Conservation (phyloP, 2,797 vertebrate species). For the Bradypus variegatus region DNA sequence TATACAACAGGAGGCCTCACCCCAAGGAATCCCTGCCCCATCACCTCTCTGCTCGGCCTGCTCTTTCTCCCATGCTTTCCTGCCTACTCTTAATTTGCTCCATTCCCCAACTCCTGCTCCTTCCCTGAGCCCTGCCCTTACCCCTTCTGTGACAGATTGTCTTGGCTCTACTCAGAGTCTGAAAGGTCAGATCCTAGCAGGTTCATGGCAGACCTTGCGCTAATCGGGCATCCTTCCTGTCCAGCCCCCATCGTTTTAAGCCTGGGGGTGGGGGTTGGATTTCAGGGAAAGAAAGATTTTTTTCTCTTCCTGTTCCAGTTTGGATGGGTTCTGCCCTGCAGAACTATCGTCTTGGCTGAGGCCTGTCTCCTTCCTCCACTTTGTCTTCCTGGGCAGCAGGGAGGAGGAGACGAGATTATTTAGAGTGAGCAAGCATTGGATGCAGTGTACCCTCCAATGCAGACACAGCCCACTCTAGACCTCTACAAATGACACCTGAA, state of each 20-base stretch:
- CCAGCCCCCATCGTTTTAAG: neutral
- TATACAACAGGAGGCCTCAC: neutral
- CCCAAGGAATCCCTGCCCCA: neutral
- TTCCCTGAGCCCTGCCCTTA: neutral
- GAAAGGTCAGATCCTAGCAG: neutral
- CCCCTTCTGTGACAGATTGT: neutral
- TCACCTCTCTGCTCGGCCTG: neutral
- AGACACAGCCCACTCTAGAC: neutral
- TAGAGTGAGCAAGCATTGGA: neutral
- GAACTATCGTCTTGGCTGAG: neutral
- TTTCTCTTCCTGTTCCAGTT: neutral
- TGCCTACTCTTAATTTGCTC: neutral
- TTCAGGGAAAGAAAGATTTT: neutral
- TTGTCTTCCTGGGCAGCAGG: neutral
- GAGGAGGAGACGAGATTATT: neutral
- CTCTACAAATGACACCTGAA: neutral
- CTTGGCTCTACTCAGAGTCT: neutral
- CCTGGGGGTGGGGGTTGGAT: no score
- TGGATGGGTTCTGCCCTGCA: neutral
- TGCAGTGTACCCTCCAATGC: neutral
- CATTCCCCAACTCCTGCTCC: neutral
- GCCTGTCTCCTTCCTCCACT: constrained; percentile 2
- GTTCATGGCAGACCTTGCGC: neutral
- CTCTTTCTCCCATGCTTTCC: neutral
- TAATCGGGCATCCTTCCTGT: neutral